Conservation (phyloP, 2,888 invertebrate genomes). For the Brachynemurus nebulosus region DNA sequence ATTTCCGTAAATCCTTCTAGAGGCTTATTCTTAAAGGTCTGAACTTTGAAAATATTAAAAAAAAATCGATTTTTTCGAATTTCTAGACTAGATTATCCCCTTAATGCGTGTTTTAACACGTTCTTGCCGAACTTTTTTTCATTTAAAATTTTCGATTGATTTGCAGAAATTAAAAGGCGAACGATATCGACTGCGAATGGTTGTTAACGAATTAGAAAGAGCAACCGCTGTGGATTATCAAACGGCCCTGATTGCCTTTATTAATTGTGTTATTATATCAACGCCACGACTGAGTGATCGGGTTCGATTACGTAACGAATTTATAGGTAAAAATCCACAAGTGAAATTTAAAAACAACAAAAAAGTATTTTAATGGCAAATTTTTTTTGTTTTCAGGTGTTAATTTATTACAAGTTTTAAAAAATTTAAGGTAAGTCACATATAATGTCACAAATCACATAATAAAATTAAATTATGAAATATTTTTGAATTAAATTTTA, state of each 20-base stretch:
- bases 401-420: slow-evolving; percentile 73
- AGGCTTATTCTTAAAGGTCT: too few species aligned
- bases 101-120: too few species aligned
- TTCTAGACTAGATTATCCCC: too few species aligned
- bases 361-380: background rate
- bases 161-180: slow-evolving; percentile 69
- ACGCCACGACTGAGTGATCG: slow-evolving; percentile 77
- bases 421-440: slow-evolving; percentile 63
- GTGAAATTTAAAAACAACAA: slow-evolving; percentile 21
- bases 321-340: slow-evolving; percentile 92
- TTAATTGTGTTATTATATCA: slow-evolving; percentile 91
- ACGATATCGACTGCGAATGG: slow-evolving; percentile 77
- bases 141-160: slow-evolving; percentile 12
- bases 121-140: background rate
- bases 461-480: too few species aligned
- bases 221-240: slow-evolving; percentile 76
- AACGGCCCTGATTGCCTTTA: slow-evolving; percentile 82
- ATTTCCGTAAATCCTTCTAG: too few species aligned
- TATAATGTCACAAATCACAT: too few species aligned
- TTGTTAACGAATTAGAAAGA: slow-evolving; percentile 76
- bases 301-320: slow-evolving; percentile 81
- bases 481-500: too few species aligned
- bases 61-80: too few species aligned
- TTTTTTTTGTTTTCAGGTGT: slow-evolving; percentile 53
- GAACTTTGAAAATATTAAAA: too few species aligned